phyloP scores from a whole-genome alignment of 92 coral and sea anemone species.

The Paramuricea clavata region DNA sequence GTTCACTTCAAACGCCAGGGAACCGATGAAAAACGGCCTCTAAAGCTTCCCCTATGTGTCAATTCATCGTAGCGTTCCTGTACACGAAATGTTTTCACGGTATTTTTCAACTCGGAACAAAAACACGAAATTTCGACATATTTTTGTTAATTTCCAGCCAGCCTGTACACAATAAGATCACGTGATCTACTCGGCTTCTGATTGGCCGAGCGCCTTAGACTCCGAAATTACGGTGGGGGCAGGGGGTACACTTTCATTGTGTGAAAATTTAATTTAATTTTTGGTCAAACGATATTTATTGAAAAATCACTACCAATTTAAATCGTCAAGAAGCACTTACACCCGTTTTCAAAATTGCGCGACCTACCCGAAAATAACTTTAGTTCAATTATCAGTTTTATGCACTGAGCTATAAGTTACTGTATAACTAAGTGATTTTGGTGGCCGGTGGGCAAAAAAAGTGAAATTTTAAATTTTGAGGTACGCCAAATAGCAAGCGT shows the following conservation, averaged over 20 bases:
- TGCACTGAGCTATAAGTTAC: too few relatives aligned
- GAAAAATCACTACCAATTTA: not conserved
- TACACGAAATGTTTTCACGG: conserved; percentile 38
- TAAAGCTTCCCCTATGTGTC: not conserved
- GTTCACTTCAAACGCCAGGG: not conserved
- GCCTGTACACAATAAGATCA: conserved; percentile 54
- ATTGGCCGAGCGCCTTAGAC: conserved; percentile 14
- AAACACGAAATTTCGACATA: conserved; percentile 54
- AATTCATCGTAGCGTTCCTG: conserved; percentile 29
- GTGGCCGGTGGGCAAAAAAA: too few relatives aligned
- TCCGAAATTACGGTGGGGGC: conserved; percentile 11
- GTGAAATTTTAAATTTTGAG: too few relatives aligned
- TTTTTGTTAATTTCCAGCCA: conserved; percentile 53
- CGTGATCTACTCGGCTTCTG: conserved; percentile 21
- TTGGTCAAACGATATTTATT: conserved; percentile 8
- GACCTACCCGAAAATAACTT: not conserved
- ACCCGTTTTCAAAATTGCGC: not conserved
- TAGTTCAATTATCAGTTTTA: too few relatives aligned
- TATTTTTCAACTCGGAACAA: conserved; percentile 16
- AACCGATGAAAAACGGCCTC: not conserved
- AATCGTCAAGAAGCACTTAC: not conserved
- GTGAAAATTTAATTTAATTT: conserved; percentile 17
- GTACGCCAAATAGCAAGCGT: too few relatives aligned
- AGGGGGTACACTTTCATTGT: conserved; percentile 8
- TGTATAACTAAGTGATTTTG: too few relatives aligned